phyloP scores from a whole-genome alignment of 2,797 vertebrate species.

The Xenopus petersii region DNA sequence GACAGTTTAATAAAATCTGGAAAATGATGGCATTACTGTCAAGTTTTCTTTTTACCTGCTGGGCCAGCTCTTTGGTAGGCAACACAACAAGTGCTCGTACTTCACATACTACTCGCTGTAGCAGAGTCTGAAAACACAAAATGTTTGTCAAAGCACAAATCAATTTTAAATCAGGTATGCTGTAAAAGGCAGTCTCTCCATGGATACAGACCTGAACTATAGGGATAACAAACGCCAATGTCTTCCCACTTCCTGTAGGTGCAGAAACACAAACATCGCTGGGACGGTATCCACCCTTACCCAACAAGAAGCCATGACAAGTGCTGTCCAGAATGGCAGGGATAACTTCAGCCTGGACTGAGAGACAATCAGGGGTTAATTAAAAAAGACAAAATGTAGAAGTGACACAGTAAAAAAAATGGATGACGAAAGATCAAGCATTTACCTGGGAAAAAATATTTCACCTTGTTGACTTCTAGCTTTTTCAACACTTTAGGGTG shows the following conservation, averaged over 20 bases:
- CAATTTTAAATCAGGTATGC: not conserved
- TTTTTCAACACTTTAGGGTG: conserved; percentile 72
- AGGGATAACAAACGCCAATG: conserved; percentile 87
- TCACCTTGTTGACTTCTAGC: conserved; percentile 74
- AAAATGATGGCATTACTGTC: not conserved
- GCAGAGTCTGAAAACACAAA: conserved; percentile 70
- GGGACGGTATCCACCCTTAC: conserved; percentile 81
- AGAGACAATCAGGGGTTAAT: not conserved
- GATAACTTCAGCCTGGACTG: conserved; percentile 56
- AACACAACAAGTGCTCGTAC: conserved; percentile 83
- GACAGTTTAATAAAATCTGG: not conserved
- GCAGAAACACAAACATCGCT: conserved; percentile 90
- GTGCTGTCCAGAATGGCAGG: conserved; percentile 79
- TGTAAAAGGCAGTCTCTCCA: not conserved
- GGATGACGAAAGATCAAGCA: not conserved
- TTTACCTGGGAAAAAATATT: conserved; percentile 85
- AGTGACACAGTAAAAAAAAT: not conserved
- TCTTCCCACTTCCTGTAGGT: conserved; percentile 95
- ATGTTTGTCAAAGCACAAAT: rapidly evolving
- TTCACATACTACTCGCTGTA: conserved; percentile 76
- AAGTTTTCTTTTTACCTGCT: conserved; percentile 73
- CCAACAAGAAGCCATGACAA: conserved; percentile 71
- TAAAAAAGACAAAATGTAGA: not conserved
- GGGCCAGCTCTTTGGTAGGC: conserved; percentile 93
- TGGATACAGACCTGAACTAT: conserved; percentile 79